Evolutionary conservation across 2,113 vertebrate species (phyloP).

Genomic region (Muscicapa adusta): DNA sequence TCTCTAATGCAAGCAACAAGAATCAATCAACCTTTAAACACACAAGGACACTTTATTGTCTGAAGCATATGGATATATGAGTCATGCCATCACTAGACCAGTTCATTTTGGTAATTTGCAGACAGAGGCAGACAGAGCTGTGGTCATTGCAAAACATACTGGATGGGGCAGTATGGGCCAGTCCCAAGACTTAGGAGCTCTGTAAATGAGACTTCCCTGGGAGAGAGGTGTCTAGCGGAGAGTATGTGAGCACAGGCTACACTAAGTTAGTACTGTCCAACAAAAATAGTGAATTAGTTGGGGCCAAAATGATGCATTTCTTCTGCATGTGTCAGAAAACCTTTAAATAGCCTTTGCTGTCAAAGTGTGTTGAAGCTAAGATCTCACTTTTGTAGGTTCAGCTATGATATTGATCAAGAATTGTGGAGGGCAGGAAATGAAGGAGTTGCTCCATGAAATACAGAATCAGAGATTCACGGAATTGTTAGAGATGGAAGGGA

Average conservation of each 20-base stretch:
- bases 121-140: background rate
- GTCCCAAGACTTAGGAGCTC: background rate
- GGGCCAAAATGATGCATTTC: background rate
- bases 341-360: background rate
- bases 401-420: background rate
- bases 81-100: slow-evolving; percentile 6
- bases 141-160: background rate
- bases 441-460: background rate
- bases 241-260: background rate
- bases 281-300: background rate
- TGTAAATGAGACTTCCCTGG: background rate
- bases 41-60: slow-evolving; percentile 48
- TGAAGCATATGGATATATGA: background rate
- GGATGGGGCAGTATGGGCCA: background rate
- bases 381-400: background rate
- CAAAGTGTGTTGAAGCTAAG: background rate
- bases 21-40: slow-evolving; percentile 72
- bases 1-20: slow-evolving; percentile 54
- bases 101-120: background rate
- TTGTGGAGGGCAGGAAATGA: background rate
- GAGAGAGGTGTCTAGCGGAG: background rate
- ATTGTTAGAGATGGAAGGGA: background rate
- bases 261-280: background rate
- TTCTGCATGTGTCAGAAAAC: background rate
- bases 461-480: background rate